Percentiles rank a stretch among this genome's conserved stretches.
Evolutionary conservation across 2,797 vertebrate species (phyloP).

Genomic region (Gila robusta): DNA sequence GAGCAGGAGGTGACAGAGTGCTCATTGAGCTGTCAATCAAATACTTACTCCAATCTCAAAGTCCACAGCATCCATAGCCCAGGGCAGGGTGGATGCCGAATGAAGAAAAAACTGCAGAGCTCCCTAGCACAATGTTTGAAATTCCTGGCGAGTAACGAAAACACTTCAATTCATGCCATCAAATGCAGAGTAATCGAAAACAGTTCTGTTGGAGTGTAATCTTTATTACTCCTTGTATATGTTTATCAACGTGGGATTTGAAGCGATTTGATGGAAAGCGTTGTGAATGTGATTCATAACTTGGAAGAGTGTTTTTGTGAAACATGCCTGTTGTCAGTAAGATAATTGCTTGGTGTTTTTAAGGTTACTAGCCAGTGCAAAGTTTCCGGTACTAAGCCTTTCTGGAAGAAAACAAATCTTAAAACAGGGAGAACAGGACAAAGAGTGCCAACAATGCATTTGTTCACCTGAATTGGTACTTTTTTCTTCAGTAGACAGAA

Average conservation of each 20-base stretch:
- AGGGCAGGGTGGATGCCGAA: neutral
- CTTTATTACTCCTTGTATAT: constrained; percentile 65
- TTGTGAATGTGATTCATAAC: constrained; percentile 56
- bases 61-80: constrained; percentile 23
- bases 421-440: neutral
- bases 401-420: neutral
- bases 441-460: constrained; percentile 24
- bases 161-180: constrained; percentile 43
- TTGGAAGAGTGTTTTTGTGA: constrained; percentile 62
- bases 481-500: constrained; percentile 20
- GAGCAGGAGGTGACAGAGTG: constrained; percentile 60
- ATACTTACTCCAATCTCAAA: constrained; percentile 55
- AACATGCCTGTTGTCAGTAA: constrained; percentile 51
- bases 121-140: constrained; percentile 22
- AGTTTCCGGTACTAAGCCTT: neutral
- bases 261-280: constrained; percentile 56
- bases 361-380: constrained; percentile 20
- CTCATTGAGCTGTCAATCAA: constrained; percentile 69
- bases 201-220: constrained; percentile 55
- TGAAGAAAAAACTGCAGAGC: constrained; percentile 12
- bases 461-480: neutral
- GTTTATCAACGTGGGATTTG: constrained; percentile 61
- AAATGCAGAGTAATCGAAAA: constrained; percentile 53
- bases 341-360: constrained; percentile 60
- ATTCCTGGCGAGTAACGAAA: constrained; percentile 47